Evolutionary conservation across 2,888 invertebrate genomes (phyloP).

Genomic region (Rhamnusium bicolor): DNA sequence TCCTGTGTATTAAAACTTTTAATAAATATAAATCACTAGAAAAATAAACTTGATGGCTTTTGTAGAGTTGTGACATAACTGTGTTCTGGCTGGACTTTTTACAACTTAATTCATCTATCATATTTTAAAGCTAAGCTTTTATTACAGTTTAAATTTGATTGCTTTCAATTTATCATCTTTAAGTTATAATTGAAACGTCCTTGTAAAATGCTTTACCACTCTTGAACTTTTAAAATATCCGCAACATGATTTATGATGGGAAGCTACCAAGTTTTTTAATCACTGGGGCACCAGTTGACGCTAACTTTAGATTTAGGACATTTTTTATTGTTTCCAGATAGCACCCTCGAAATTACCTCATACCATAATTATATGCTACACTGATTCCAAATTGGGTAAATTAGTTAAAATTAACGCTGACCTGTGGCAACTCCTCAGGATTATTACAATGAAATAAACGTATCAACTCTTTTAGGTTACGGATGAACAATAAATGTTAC

Average conservation of each 20-base stretch:
- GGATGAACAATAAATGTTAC: background rate
- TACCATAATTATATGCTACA: slow-evolving; percentile 9
- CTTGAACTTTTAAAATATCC: slow-evolving; percentile 57
- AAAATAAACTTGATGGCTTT: slow-evolving; percentile 50
- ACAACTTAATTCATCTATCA: slow-evolving; percentile 52
- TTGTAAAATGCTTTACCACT: slow-evolving; percentile 57
- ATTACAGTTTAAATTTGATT: slow-evolving; percentile 55
- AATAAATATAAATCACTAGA: slow-evolving; percentile 53
- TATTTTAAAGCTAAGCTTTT: slow-evolving; percentile 51
- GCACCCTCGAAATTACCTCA: background rate
- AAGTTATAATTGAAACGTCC: slow-evolving; percentile 58
- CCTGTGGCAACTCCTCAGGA: background rate
- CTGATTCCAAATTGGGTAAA: background rate
- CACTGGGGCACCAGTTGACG: slow-evolving; percentile 50
- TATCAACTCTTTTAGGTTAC: background rate
- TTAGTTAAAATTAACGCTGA: slow-evolving; percentile 17
- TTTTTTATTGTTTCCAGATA: slow-evolving; percentile 17
- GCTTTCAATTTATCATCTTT: slow-evolving; percentile 58
- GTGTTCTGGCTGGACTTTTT: slow-evolving; percentile 42
- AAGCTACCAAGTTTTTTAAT: slow-evolving; percentile 56
- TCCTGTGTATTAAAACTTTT: slow-evolving; percentile 48
- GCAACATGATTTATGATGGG: slow-evolving; percentile 56
- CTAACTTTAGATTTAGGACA: slow-evolving; percentile 29
- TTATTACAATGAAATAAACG: background rate
- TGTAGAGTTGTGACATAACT: slow-evolving; percentile 41